Conservation (phyloP, 2,797 vertebrate species). For the Pteronotus mesoamericanus region DNA sequence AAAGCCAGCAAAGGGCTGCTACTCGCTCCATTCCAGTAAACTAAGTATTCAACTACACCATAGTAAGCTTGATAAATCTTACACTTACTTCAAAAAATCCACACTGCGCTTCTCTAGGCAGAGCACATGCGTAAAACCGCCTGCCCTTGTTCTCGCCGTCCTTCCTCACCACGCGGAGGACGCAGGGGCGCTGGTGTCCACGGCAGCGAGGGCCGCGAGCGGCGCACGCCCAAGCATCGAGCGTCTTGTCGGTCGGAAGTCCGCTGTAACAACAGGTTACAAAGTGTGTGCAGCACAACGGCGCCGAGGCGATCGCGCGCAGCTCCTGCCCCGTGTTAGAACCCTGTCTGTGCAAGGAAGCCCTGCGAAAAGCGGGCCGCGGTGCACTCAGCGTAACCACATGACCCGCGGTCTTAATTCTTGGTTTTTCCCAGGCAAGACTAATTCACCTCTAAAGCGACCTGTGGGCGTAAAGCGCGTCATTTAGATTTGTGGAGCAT, state of each 20-base stretch:
- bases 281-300: constrained; percentile 65
- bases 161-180: constrained; percentile 90
- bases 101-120: constrained; percentile 86
- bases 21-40: neutral
- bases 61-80: neutral
- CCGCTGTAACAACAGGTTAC: constrained; percentile 80
- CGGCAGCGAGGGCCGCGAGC: constrained; percentile 82
- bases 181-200: constrained; percentile 83
- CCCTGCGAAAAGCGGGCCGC: neutral
- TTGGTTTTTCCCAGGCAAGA: neutral
- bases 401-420: neutral
- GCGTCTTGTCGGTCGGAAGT: constrained; percentile 63
- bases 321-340: neutral
- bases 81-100: constrained; percentile 91
- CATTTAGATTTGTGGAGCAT: neutral
- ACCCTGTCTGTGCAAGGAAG: neutral
- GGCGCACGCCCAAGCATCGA: constrained; percentile 2
- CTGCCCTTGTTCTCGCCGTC: constrained; percentile 93
- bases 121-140: constrained; percentile 90
- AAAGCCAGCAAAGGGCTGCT: neutral
- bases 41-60: neutral
- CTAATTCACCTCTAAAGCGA: neutral
- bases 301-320: constrained; percentile 3
- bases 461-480: neutral
- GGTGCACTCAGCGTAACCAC: neutral